phyloP scores from a whole-genome alignment of 2,888 invertebrate genomes.

The Pardosa pseudoannulata region DNA sequence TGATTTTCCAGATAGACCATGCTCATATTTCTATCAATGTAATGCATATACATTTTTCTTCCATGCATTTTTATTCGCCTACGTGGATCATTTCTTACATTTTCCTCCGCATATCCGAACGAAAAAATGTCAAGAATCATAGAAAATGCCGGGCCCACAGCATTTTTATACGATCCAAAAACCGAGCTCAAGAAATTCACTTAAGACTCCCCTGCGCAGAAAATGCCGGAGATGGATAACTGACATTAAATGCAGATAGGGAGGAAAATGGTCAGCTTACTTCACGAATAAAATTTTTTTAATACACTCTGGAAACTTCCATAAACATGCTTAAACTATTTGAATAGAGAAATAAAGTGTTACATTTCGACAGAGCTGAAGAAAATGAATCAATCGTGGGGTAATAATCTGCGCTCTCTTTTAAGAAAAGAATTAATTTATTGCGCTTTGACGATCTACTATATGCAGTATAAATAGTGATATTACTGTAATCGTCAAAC shows the following conservation, averaged over 20 bases:
- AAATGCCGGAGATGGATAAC: constrained; percentile 39
- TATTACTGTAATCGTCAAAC: no score
- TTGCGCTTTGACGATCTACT: no score
- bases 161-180: constrained; percentile 59
- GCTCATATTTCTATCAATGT: constrained; percentile 30
- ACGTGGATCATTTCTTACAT: constrained; percentile 55
- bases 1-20: constrained; percentile 36
- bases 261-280: neutral
- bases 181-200: constrained; percentile 40
- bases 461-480: no score
- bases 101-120: constrained; percentile 22
- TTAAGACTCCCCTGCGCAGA: constrained; percentile 20
- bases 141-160: constrained; percentile 25
- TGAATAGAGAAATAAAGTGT: no score
- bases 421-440: no score
- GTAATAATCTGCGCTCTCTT: no score
- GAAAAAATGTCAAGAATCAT: constrained; percentile 47
- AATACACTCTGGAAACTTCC: neutral
- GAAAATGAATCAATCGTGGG: no score
- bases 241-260: neutral
- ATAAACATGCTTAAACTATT: no score
- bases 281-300: neutral
- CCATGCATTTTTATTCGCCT: constrained; percentile 49
- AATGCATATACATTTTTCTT: constrained; percentile 41
- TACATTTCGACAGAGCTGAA: no score